phyloP scores from a whole-genome alignment of 2,797 vertebrate species.

The Microchirus variegatus region DNA sequence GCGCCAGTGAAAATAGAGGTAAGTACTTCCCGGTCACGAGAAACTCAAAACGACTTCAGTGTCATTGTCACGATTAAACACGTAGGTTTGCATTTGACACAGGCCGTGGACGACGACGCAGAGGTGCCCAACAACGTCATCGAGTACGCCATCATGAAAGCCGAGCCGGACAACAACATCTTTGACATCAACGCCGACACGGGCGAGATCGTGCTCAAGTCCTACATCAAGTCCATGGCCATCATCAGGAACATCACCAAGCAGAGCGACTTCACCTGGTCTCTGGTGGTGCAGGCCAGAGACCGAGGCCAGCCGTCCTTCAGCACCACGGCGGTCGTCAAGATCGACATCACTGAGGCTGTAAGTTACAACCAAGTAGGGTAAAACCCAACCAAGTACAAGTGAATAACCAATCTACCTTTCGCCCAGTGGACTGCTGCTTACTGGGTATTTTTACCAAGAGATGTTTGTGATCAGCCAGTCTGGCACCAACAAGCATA shows the following conservation, averaged over 20 bases:
- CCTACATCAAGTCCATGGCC: conserved; percentile 92
- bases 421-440: too few species aligned
- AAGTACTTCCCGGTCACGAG: neutral
- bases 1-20: conserved; percentile 94
- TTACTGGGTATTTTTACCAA: too few species aligned
- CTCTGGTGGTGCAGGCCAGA: conserved; percentile 93
- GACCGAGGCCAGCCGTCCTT: conserved; percentile 94
- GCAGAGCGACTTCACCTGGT: conserved; percentile 91
- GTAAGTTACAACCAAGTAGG: conserved; percentile 76
- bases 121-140: conserved; percentile 97
- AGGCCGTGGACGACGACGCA: conserved; percentile 95
- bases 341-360: conserved; percentile 95
- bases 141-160: conserved; percentile 95
- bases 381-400: too few species aligned
- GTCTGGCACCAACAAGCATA: too few species aligned
- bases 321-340: conserved; percentile 93
- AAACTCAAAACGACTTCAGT: conserved; percentile 63
- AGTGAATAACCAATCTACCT: too few species aligned
- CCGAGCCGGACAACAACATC: conserved; percentile 92
- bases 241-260: conserved; percentile 94
- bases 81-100: neutral
- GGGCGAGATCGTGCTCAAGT: conserved; percentile 93
- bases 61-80: conserved; percentile 59
- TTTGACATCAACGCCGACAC: conserved; percentile 94
- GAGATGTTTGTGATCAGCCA: too few species aligned